Evolutionary conservation across 2,888 invertebrate genomes (phyloP), one percentile per base, ranked within the genome.

Genomic region (Lomographa bimaculata): DNA sequence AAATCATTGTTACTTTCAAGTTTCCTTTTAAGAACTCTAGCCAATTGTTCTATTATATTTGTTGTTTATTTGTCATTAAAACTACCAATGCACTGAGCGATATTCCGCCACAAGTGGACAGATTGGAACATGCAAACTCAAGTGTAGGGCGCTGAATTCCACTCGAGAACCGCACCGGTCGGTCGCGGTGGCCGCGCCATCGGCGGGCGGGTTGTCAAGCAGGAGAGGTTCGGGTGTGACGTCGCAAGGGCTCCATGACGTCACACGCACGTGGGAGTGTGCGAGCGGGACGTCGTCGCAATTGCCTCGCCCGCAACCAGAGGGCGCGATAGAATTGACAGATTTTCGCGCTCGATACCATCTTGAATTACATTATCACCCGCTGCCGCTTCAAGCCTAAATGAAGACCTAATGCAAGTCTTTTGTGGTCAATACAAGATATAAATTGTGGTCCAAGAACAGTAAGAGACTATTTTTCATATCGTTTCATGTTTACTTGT

Each of bases 261-360:
- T 83, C 83, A 84, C 72, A 51, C 64, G 77, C 84, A 84, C 84
- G 84, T 81, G 84, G 79, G 78, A 60, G 79, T 69, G 76, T 52
- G 72, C 66, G 78, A 80, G 57, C 58, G 73, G 62, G 83, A 56
- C 55, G 57, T 60, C 53, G 51, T 62, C 61, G 9, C 7, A 39
- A 7, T 60, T 33, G 50, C 53, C 54, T 46, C 56, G 54, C 45
- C 57, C 60, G 52, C 60, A 57, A 61, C 61, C 57, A 63, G 62
- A 71, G 77, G 75, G 78, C 64, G 79, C 78, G 72, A 78, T 74
- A 78, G 74, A 78, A 77, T 77, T 80, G 75, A 80, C 80, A 79
- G 78, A 76, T 79, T 74, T 78, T 72, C 77, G 67, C 83, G 82
- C 74, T 83, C 82, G 78, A 84, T 84, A 83, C 80, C 67, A 81